Percentiles rank a stretch among this genome's conserved stretches.
Conservation (phyloP, 2,113 vertebrate species). For the Numida meleagris region DNA sequence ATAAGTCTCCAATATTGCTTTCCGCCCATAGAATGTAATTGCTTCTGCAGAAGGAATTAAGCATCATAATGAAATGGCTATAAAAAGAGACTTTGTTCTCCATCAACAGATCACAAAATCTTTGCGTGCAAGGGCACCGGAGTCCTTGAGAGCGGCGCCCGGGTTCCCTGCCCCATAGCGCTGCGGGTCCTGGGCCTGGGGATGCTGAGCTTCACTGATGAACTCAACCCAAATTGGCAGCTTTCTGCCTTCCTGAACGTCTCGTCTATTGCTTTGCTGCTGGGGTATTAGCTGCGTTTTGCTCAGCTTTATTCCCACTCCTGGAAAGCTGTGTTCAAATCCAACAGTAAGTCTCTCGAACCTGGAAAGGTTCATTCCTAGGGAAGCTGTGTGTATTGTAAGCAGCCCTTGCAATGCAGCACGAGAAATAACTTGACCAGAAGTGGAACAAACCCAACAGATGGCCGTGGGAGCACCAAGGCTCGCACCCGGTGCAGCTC, state of each 20-base stretch:
- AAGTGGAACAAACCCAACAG: not conserved
- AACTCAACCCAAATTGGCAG: not conserved
- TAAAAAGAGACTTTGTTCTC: not conserved
- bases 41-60: conserved; percentile 36
- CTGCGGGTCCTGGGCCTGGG: rapidly evolving
- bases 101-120: rapidly evolving
- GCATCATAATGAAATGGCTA: not conserved
- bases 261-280: not conserved
- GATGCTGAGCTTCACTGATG: not conserved
- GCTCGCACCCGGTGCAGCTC: rapidly evolving
- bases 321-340: rapidly evolving
- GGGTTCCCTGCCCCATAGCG: not conserved
- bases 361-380: not conserved
- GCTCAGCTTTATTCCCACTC: not conserved
- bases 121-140: rapidly evolving
- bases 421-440: rapidly evolving
- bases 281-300: not conserved
- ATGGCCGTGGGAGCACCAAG: not conserved
- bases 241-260: not conserved
- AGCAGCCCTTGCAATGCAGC: not conserved
- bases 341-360: rapidly evolving
- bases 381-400: rapidly evolving
- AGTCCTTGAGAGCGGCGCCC: not conserved
- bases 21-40: not conserved
- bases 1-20: not conserved